Evolutionary conservation across 2,113 vertebrate species (phyloP), one percentile per base, ranked within the genome.

Genomic region (Brachypodius melanocephalos): DNA sequence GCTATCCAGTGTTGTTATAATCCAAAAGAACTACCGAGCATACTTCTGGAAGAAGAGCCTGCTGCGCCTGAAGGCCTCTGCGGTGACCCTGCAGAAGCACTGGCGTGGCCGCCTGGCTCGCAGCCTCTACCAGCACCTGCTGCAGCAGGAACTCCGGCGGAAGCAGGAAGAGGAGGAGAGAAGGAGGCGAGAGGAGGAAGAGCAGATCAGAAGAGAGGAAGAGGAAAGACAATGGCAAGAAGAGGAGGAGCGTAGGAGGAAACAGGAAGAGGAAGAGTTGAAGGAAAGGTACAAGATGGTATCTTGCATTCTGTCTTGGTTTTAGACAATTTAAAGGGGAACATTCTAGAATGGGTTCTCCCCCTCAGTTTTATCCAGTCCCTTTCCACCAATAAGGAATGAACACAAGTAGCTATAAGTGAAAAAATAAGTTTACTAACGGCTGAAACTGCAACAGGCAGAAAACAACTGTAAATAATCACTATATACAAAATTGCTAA

Each of bases 1-100:
- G 69, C 96, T 98, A 92, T 96, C 97, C 97, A 98, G 98, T 96
- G 96, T 97, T 12, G 86, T 99, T 93, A 97, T 97, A 87, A 98
- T 99, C 96, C 99, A 99, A 97, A 99, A 99, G 97, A 98, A 99
- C 97, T 99, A 98, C 95, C 98, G 98, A 3, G 98, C 98, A 1
- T 97, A 98, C 94, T 99, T 98, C 97, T 98, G 98, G 98, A 98
- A 98, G 87, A 97, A 97, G 20, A 87, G 84, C 42, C 98, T 98
- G 94, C 97, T 98, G 87, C 97, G 96, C 13, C 95, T 98, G 88
- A 99, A 98, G 83, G 72, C 96, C 5, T 98, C 99, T 9, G 93
- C 98, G 3, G 26, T 99, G 88, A 90, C 98, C 69, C 97, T 99
- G 83, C 99, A 99, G 98, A 99, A 98, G 84, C 98, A 99, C 95